Base-by-base conservation (phyloP, 1,140 invertebrate genomes). In the Aphelenchoides avenae region DNA sequence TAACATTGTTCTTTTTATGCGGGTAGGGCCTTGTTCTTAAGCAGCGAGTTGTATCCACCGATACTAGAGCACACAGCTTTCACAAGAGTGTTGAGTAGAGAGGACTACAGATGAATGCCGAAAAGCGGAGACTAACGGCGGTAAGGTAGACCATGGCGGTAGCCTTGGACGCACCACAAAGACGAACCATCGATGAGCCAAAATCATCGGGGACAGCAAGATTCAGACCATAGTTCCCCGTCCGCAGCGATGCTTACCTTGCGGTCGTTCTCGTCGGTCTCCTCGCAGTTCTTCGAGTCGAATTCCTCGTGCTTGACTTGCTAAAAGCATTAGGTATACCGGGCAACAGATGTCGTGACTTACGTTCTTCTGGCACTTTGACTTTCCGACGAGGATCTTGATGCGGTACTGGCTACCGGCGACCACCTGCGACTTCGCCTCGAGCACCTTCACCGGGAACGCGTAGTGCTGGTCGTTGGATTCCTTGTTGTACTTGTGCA, bases 361-460 rank as follows among this genome's bases (percentile, higher is more conserved):
- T 49, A 50, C 53, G 22, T 56, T 56, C 26, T 56, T 56, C 20
- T 55, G 39, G 53, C 51, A 56, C 18, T 6, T 18, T 4, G 53
- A 29, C 26, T 56, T 31, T 46, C 53, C 53, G 24, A 56, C 54
- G 13, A 50, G n/a, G 4, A 56, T n/a, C 22, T 56, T 40, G 3
- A 56, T 13, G 20, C 46, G 30, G 53, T 56, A 56, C 15, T 46
- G 27, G 5, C 27, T 29, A 15, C 53, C 53, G 5, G 53, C 53
- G 6, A 56, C 53, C 40, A 56, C 53, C 46, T 56, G 53, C 13
- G 53, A 56, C 18, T 36, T 55, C 11, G 53, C 53, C 6, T n/a
- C 20, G 13, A 56, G 3, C 15, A 56, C 31, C 15, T 56, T 31
- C 18, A 57, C 36, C 22, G 31, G 51, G n/a, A 40, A 15, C 18